Evolutionary conservation across 2,797 vertebrate species (phyloP), one percentile per base, ranked within the genome.

Genomic region (Pseudochromis fuscus): DNA sequence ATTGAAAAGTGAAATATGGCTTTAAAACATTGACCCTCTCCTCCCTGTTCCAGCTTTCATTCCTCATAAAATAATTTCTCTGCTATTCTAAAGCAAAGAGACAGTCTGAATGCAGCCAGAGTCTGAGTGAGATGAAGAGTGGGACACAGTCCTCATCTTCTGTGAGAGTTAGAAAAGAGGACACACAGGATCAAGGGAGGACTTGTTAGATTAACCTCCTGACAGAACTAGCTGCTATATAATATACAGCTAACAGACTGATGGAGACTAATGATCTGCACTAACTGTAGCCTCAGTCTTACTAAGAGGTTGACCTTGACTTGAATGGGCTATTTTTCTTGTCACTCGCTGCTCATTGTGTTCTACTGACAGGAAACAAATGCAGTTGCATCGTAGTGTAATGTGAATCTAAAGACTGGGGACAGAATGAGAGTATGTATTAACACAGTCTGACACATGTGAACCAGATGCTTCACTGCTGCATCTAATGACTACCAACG

Each of bases 141-240:
- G 35, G 25, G 31, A 60, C 38, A 30, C 11, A 5, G 25, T 69
- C 42, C 45, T 69, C 40, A 59, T 62, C 25, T 56, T 15, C 58
- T 61, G 30, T 23, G 4, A 45, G 64, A 11, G 9, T 11, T 27
- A 15, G 13, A 40, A 51, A 38, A 79, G 76, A 71, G 78, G 74
- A 76, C 21, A 45, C 37, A 73, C 52, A 44, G 72, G 81, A 75
- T 86, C 87, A 89, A 89, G 87, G 73, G 24, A 83, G 55, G 73
- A 86, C 79, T 69, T 58, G 16, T 52, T 70, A 50, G 42, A 83
- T 80, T 79, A 81, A 86, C 70, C 55, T 50, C 44, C 31, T 72
- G 79, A 60, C 70, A 67, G 65, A 83, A 72, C 52, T 75, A 69
- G 75, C 52, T 63, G 75, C 86, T 87, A 3, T 28, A 1, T 72